A percentile compares a stretch with the other conserved stretches of the same genome.
phyloP scores from a whole-genome alignment of 2,797 vertebrate species.

The Esox lucius region DNA sequence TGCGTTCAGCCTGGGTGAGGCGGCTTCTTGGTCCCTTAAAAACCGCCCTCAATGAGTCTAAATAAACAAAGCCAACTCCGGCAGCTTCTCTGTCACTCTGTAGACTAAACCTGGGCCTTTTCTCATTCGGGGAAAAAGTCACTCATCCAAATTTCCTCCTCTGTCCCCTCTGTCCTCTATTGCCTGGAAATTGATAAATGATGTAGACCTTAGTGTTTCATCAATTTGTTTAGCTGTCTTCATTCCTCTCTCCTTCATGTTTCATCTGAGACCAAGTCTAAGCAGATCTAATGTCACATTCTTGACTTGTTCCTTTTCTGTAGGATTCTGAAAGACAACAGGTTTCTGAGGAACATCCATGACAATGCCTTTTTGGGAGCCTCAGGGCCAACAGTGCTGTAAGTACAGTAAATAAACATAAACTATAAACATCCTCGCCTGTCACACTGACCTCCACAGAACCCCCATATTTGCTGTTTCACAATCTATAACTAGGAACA shows the following conservation, averaged over 20 bases:
- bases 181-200: too few relatives aligned
- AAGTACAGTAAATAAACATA: slow-evolving; percentile 69
- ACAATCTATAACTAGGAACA: not conserved
- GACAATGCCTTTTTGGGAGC: slow-evolving; percentile 82
- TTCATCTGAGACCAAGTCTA: not conserved
- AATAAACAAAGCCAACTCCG: slow-evolving; percentile 46
- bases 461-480: not conserved
- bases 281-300: slow-evolving; percentile 14
- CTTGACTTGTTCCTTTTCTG: slow-evolving; percentile 22
- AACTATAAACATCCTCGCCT: not conserved
- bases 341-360: slow-evolving; percentile 78
- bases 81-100: too few relatives aligned
- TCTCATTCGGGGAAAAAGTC: too few relatives aligned
- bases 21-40: not conserved
- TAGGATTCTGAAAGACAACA: slow-evolving; percentile 86
- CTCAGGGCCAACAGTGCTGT: slow-evolving; percentile 83
- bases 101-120: too few relatives aligned
- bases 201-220: too few relatives aligned
- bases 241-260: too few relatives aligned
- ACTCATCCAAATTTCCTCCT: too few relatives aligned
- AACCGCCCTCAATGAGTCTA: slow-evolving; percentile 35
- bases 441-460: not conserved
- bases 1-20: not conserved
- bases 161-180: too few relatives aligned
- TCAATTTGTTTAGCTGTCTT: too few relatives aligned